phyloP scores from a whole-genome alignment of 1,140 invertebrate species.

The Agraylea sexmaculata region DNA sequence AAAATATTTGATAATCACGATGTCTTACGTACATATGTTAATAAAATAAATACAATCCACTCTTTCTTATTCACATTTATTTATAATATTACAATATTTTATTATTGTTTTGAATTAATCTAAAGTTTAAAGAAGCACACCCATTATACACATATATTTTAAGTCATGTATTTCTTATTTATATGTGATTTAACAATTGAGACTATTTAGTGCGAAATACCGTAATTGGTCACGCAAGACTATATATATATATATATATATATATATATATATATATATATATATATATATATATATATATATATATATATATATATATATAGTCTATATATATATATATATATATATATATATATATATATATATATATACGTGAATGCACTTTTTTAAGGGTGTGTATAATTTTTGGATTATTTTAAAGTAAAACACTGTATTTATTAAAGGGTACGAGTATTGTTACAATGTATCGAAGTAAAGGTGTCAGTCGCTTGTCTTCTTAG shows the following conservation, averaged over 20 bases:
- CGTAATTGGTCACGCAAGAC: no score
- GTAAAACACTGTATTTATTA: no score
- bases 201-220: neutral
- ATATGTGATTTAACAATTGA: neutral
- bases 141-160: no score
- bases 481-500: no score
- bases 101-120: no score
- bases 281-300: neutral
- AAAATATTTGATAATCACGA: neutral
- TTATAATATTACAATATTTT: neutral
- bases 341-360: neutral
- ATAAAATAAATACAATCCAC: neutral
- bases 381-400: neutral
- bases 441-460: no score
- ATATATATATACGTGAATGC: neutral
- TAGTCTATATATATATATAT: neutral
- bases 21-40: neutral
- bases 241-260: neutral
- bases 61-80: neutral
- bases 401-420: no score
- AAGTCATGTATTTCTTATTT: no score
- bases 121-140: no score
- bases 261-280: neutral
- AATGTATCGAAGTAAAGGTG: no score
- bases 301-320: neutral